Base-by-base conservation (phyloP, 2,797 vertebrate genomes). In the Tapirus indicus region DNA sequence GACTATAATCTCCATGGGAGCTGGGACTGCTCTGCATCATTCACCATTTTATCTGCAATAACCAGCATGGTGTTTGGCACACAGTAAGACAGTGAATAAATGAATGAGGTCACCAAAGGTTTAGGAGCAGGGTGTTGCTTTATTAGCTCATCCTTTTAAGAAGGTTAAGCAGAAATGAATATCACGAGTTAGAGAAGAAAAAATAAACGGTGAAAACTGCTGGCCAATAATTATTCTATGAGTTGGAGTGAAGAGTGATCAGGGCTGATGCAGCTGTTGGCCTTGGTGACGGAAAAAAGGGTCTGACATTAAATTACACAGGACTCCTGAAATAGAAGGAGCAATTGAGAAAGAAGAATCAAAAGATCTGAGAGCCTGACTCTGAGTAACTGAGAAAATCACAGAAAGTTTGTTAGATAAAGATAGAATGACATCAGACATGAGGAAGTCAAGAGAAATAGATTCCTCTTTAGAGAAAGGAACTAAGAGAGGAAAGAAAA, bases 101-200 rank as follows among this genome's bases (percentile, higher is more conserved):
- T 21, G 41, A 20, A 88, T 2, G 7, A 62, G 35, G 56, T 79
- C 44, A 38, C n/a, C 27, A 69, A 79, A 60, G 32, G 27, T 80
- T 88, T 77, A 56, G 54, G 32, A 90, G 56, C 6, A 54, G n/a
- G 11, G 35, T 14, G 27, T 52, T 47, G 74, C 47, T 75, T 92
- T 52, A 88, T 52, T 32, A 91, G 32, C 3, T 72, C 29, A 27
- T n/a, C 29, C 32, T 66, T 89, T 78, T 44, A 75, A 79, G 12
- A 75, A 79, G 12, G 80, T 85, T 49, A 88, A 88, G 54, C 29
- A 91, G 68, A 91, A 91, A 89, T n/a, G 58, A 58, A 29, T 38
- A 82, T 35, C 52, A 75, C n/a, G 62, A 25, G 32, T 54, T 44
- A 71, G 32, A 60, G 35, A 82, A 85, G 38, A 4, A 69, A 91